These are phyloP conservation scores for Andrena bicolor DNA, from an alignment of 2,888 invertebrate species.

Conservation along the genomic window DNA sequence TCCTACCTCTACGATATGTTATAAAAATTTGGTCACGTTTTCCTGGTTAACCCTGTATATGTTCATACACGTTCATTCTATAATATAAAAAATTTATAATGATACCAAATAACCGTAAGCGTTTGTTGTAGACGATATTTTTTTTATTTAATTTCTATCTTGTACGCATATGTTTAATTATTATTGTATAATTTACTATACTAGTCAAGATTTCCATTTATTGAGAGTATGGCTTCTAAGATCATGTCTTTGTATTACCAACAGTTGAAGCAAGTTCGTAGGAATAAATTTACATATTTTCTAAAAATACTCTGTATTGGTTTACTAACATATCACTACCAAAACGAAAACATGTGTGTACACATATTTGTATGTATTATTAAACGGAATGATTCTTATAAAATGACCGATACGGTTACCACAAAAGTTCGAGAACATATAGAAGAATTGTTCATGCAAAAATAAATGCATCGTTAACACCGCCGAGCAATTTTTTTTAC, in stretches of 20 bases:
- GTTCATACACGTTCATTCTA: constrained; percentile 13
- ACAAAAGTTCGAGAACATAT: background rate
- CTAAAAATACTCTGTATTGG: constrained; percentile 1
- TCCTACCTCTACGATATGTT: background rate
- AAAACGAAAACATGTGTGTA: constrained; percentile 19
- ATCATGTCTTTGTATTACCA: constrained; percentile 23
- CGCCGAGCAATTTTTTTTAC: no score
- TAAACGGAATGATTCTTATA: constrained; percentile 15
- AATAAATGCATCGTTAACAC: background rate
- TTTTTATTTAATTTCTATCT: constrained; percentile 65
- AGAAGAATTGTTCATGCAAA: background rate
- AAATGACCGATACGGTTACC: background rate
- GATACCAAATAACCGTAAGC: constrained; percentile 73
- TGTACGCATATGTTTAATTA: constrained; percentile 46
- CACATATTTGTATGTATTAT: constrained; percentile 39
- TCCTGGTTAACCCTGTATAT: background rate
- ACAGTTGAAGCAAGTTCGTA: constrained; percentile 22
- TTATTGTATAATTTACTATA: constrained; percentile 68
- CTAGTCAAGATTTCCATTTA: constrained; percentile 67
- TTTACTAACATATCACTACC: constrained; percentile 37
- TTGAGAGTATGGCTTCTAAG: constrained; percentile 34
- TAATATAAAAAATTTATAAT: constrained; percentile 54
- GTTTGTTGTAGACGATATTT: constrained; percentile 63
- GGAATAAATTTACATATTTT: constrained; percentile 18
- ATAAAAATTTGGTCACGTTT: background rate